A percentile compares a stretch with the other conserved stretches of the same genome.
These are phyloP conservation scores for Tenualosa thibaudeaui DNA, from an alignment of 2,797 vertebrate genomes.

Conservation along the genomic window DNA sequence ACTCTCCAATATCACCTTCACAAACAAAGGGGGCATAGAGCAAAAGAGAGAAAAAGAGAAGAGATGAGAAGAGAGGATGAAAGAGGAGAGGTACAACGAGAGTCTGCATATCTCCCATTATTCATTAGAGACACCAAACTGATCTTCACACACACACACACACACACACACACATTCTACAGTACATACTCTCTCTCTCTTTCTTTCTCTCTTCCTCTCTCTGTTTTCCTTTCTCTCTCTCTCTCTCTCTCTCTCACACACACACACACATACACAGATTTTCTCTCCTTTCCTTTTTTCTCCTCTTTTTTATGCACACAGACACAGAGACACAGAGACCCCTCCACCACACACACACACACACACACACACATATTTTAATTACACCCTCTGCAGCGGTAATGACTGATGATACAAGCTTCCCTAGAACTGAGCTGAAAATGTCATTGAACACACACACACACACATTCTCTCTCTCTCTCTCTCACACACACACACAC, in stretches of 20 bases:
- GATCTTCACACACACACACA: neutral
- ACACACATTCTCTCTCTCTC: neutral
- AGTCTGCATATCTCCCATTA: too few species aligned
- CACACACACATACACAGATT: constrained; percentile 2
- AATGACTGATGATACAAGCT: constrained; percentile 6
- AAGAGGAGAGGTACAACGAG: too few species aligned
- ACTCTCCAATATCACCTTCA: too few species aligned
- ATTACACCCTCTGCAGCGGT: neutral
- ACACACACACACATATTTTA: neutral
- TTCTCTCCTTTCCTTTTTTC: too few species aligned
- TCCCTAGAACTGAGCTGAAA: neutral
- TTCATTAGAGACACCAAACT: too few species aligned
- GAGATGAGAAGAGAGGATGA: too few species aligned
- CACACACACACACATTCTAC: neutral
- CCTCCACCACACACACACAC: neutral
- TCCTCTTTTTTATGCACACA: neutral
- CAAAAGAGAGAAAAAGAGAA: too few species aligned
- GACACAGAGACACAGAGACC: neutral
- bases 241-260: neutral
- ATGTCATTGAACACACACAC: neutral
- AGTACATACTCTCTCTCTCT: too few species aligned
- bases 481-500: neutral
- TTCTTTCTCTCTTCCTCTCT: too few species aligned
- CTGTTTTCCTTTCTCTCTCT: neutral
- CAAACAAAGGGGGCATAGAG: neutral